Conservation (phyloP, 2,888 invertebrate genomes). For the Mactromeris polynyma region DNA sequence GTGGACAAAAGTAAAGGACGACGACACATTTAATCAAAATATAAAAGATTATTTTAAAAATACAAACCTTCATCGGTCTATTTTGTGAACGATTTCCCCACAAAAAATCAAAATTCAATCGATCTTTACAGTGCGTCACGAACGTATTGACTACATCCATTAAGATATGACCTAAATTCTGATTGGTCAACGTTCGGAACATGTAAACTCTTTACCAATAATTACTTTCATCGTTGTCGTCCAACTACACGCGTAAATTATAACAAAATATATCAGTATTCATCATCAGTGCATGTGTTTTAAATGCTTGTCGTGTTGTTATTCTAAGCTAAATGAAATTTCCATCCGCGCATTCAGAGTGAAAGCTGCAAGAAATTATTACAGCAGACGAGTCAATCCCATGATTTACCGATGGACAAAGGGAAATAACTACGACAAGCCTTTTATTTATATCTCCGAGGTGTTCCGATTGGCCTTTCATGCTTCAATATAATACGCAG, state of each 20-base stretch:
- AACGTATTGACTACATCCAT: conserved; percentile 82
- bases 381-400: too few species aligned
- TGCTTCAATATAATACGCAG: too few species aligned
- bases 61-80: conserved; percentile 66
- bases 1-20: neutral
- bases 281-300: too few species aligned
- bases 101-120: conserved; percentile 82
- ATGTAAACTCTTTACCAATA: neutral
- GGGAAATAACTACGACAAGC: too few species aligned
- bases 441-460: too few species aligned
- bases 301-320: too few species aligned
- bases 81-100: conserved; percentile 72
- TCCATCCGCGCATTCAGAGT: too few species aligned
- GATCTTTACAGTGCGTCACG: conserved; percentile 80
- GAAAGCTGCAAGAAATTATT: too few species aligned
- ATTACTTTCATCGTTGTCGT: neutral
- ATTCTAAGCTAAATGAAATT: too few species aligned
- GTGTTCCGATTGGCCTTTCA: too few species aligned
- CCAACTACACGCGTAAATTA: neutral
- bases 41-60: neutral
- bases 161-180: conserved; percentile 63
- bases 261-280: too few species aligned
- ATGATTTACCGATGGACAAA: too few species aligned
- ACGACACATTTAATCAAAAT: neutral
- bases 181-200: conserved; percentile 53